These are phyloP conservation scores for Heliangelus exortis DNA, from an alignment of 2,797 vertebrate genomes.

Conservation along the genomic window DNA sequence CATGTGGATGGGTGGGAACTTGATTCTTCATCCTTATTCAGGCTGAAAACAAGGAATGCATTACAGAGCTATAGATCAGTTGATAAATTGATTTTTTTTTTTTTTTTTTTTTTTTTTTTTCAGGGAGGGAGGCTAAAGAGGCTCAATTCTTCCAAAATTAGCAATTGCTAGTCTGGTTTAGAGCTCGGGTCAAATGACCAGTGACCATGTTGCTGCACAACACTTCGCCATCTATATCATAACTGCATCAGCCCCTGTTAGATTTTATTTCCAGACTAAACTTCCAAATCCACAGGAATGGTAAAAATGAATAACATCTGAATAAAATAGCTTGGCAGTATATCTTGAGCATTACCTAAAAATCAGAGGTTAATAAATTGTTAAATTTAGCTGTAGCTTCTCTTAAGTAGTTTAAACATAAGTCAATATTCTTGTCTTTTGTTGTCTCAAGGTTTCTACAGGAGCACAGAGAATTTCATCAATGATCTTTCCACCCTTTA, in stretches of 20 bases:
- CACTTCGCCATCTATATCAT: neutral
- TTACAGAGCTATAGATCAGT: neutral
- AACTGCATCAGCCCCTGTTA: neutral
- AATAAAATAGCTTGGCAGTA: conserved; percentile 23
- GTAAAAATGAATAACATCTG: neutral
- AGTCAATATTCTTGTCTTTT: neutral
- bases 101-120: neutral
- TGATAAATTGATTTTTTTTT: neutral
- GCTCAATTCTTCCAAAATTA: conserved; percentile 49
- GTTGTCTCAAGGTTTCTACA: neutral
- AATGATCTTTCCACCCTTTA: conserved; percentile 1
- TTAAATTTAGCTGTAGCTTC: conserved; percentile 30
- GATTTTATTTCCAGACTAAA: neutral
- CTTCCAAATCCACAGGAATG: neutral
- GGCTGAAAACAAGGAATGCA: neutral
- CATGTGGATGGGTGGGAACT: neutral
- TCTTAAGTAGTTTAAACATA: conserved; percentile 36
- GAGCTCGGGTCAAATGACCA: neutral
- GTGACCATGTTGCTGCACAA: neutral
- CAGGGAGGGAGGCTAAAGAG: neutral
- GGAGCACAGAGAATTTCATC: conserved; percentile 4
- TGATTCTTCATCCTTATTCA: conserved; percentile 16
- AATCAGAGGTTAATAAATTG: conserved; percentile 14
- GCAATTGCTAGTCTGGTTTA: neutral
- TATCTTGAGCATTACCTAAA: neutral